Percentiles rank a stretch among this genome's conserved stretches.
Conservation (phyloP, 2,888 invertebrate genomes). For the Phengaris alcon region DNA sequence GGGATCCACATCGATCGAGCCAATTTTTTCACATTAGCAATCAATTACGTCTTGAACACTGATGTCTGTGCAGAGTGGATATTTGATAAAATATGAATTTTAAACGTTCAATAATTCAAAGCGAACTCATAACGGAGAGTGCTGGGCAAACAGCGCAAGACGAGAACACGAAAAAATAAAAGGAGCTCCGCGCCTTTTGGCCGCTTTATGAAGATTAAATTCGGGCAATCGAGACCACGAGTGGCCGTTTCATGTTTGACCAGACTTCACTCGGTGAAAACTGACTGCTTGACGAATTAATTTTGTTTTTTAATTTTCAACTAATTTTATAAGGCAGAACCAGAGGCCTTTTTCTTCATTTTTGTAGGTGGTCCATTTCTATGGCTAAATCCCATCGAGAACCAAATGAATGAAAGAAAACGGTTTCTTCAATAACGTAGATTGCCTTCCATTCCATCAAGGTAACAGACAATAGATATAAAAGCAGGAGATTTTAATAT, state of each 20-base stretch:
- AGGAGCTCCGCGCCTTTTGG: constrained; percentile 46
- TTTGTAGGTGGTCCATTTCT: too few relatives aligned
- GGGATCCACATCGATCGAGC: background rate
- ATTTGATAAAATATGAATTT: constrained; percentile 58
- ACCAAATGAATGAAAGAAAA: background rate
- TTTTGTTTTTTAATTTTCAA: background rate
- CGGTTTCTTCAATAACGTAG: background rate
- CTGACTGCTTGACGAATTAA: background rate
- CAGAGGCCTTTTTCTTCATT: too few relatives aligned
- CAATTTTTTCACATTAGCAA: constrained; percentile 4
- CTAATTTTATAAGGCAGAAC: background rate
- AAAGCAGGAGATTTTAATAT: constrained; percentile 7
- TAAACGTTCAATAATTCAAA: constrained; percentile 67
- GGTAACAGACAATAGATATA: background rate
- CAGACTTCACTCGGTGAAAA: background rate
- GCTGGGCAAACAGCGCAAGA: constrained; percentile 52
- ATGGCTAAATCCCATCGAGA: background rate
- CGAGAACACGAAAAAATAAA: constrained; percentile 48
- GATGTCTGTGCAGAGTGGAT: constrained; percentile 35
- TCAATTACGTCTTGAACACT: background rate
- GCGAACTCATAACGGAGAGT: constrained; percentile 59
- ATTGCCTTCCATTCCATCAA: background rate
- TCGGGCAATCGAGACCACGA: constrained; percentile 36
- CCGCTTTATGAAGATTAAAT: constrained; percentile 58
- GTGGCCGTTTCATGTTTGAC: constrained; percentile 13